Base-by-base conservation (phyloP, 2,113 vertebrate genomes). In the Mesitornis unicolor region DNA sequence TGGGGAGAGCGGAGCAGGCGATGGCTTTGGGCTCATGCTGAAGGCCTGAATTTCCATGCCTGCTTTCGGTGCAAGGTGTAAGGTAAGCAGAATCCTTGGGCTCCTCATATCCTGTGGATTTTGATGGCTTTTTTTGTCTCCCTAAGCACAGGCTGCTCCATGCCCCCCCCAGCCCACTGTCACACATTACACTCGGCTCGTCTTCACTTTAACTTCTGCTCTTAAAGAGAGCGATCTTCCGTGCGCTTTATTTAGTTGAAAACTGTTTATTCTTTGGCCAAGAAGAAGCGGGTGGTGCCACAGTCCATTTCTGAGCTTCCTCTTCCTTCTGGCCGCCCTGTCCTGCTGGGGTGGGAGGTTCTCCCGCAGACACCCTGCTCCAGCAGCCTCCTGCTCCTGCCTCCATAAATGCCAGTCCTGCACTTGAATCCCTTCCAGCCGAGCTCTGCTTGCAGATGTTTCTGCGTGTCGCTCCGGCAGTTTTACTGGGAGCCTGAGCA, bases 381-480 rank as follows among this genome's bases (percentile, higher is more conserved):
- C 75, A 43, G 81, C 90, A 53, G 76, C 57, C 91, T 63, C 83
- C 93, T 38, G 92, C 91, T 93, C 60, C 56, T 87, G 84, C 60
- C 63, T 68, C 86, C 2, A 47, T 12, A 68, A 83, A 51, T 78
- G 84, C 88, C 92, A 69, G 9, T 40, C 38, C 40, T 48, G 79
- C 11, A 16, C 60, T 87, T 75, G 70, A 90, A 87, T 82, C 80
- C 73, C 35, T 61, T 90, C 94, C 87, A 92, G 92, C 79, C 7
- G 11, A 77, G 38, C 67, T 73, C 60, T 95, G 89, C 89, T 95
- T 92, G 64, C 90, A 97, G 95, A 95, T 95, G 90, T 95, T 96
- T 81, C 80, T 74, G 65, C 0, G 31, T 87, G 60, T 85, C 75
- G 67, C 84, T 89, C 90, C 22, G 57, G 80, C 90, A 87, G 77